These are phyloP conservation scores for Himantopus leucocephalus DNA, from an alignment of 2,113 vertebrate species.

Conservation along the genomic window DNA sequence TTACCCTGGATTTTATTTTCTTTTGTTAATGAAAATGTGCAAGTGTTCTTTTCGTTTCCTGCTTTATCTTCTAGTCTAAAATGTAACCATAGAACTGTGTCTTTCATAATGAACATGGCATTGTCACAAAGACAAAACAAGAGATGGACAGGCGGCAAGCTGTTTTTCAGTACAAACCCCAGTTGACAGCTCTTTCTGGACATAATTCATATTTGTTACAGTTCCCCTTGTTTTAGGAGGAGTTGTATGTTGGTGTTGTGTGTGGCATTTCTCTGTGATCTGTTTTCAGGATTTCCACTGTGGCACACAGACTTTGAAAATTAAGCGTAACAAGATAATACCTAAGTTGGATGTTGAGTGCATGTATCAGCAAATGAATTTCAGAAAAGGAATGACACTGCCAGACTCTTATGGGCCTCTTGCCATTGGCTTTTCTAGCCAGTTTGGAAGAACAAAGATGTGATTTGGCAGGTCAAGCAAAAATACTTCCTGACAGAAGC, in stretches of 20 bases:
- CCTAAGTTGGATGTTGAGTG: not conserved
- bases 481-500: constrained; percentile 12
- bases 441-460: not conserved
- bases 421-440: not conserved
- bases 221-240: not conserved
- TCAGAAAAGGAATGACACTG: not conserved
- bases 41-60: not conserved
- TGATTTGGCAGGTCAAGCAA: not conserved
- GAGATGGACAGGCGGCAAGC: not conserved
- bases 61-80: not conserved
- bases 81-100: not conserved
- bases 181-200: not conserved
- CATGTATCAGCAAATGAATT: not conserved
- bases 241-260: not conserved
- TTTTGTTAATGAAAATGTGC: not conserved
- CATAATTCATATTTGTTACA: not conserved
- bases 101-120: not conserved
- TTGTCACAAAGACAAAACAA: not conserved
- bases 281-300: not conserved
- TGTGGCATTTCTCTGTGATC: not conserved
- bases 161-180: not conserved
- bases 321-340: not conserved
- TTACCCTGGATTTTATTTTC: not conserved
- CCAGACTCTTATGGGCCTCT: not conserved
- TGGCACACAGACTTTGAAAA: not conserved